Evolutionary conservation across 2,888 invertebrate species (phyloP).

Genomic region (Rotaria magnacalcarata): DNA sequence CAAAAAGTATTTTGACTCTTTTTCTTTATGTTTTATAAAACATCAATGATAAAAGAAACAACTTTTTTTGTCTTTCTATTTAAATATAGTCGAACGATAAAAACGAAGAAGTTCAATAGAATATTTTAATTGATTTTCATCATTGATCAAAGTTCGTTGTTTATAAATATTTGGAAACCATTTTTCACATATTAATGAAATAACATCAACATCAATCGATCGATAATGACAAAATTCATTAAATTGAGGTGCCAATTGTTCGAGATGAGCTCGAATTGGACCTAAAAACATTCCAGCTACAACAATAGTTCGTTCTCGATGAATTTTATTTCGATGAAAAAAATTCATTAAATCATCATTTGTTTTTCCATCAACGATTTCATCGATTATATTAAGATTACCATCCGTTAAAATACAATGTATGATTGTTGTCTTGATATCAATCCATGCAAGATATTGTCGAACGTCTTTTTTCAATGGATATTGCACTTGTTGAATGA

Average conservation of each 20-base stretch:
- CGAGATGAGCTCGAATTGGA: not conserved
- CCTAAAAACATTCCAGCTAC: not conserved
- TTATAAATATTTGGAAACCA: not conserved
- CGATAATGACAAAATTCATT: not conserved
- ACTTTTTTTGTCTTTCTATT: not conserved
- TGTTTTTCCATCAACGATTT: not conserved
- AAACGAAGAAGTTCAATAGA: not conserved
- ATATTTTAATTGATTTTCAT: not conserved
- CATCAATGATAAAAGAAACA: too few species aligned
- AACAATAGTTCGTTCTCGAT: not conserved
- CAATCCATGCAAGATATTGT: not conserved
- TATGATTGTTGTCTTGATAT: not conserved
- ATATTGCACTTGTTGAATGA: not conserved
- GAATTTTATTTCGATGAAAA: not conserved
- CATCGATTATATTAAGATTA: not conserved
- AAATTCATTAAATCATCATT: not conserved
- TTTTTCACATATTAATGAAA: not conserved
- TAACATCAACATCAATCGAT: not conserved
- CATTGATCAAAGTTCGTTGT: not conserved
- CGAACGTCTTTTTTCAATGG: not conserved
- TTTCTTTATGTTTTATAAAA: not conserved
- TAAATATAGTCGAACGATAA: not conserved
- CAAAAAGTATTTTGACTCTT: not conserved
- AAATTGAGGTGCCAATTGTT: not conserved
- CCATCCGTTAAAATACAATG: not conserved